These are phyloP conservation scores for Zonotrichia albicollis DNA, from an alignment of 2,797 vertebrate genomes.

Conservation along the genomic window DNA sequence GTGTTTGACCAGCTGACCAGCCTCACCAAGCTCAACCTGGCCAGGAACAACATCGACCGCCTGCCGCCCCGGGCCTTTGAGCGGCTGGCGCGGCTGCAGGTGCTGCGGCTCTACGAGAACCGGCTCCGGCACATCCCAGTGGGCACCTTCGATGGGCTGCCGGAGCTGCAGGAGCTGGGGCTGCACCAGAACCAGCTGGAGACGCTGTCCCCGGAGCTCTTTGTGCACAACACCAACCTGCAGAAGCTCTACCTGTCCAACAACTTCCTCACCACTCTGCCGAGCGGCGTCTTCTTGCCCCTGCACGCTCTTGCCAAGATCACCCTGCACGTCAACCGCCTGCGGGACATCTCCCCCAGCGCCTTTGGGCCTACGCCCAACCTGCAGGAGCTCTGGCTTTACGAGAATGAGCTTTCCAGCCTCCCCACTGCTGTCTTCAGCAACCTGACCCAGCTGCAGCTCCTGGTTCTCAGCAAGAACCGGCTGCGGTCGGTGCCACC, in stretches of 20 bases:
- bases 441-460: slow-evolving; percentile 82
- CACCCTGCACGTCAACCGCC: slow-evolving; percentile 85
- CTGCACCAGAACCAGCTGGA: slow-evolving; percentile 87
- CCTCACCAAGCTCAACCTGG: slow-evolving; percentile 81
- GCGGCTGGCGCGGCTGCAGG: slow-evolving; percentile 79
- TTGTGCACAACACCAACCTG: slow-evolving; percentile 82
- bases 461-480: slow-evolving; percentile 90
- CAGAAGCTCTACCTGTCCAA: slow-evolving; percentile 87
- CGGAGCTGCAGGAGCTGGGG: slow-evolving; percentile 82
- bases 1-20: slow-evolving; percentile 80
- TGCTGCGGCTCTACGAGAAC: slow-evolving; percentile 86
- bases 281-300: slow-evolving; percentile 83
- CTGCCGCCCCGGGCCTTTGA: slow-evolving; percentile 78
- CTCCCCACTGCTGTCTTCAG: slow-evolving; percentile 81
- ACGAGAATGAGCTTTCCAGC: slow-evolving; percentile 85
- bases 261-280: slow-evolving; percentile 83
- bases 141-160: slow-evolving; percentile 81
- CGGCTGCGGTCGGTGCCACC: slow-evolving; percentile 78
- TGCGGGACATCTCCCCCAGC: slow-evolving; percentile 77
- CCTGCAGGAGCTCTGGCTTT: slow-evolving; percentile 88
- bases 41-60: slow-evolving; percentile 81
- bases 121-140: slow-evolving; percentile 77
- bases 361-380: slow-evolving; percentile 84
- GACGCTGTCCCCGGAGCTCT: slow-evolving; percentile 78
- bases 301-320: slow-evolving; percentile 81